Conservation (phyloP, 1,140 invertebrate species). For the Drosophila funebris region DNA sequence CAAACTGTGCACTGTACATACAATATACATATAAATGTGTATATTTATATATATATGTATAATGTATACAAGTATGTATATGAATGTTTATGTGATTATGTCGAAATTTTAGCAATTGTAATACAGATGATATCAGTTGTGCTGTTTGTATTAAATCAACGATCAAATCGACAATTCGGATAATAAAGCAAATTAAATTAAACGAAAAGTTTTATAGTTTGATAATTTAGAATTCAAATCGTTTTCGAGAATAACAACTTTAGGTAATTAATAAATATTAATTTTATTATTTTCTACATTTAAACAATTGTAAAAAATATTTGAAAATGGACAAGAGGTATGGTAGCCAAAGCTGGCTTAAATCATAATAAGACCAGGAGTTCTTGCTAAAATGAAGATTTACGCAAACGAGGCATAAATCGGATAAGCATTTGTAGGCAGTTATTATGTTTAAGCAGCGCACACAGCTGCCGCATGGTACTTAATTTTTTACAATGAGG, state of each 20-base stretch:
- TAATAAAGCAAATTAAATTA: not conserved
- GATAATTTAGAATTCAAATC: too few species aligned
- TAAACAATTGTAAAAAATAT: not conserved
- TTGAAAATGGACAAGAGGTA: not conserved
- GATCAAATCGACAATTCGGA: not conserved
- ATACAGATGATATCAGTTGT: not conserved
- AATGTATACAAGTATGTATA: not conserved
- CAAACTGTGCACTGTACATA: not conserved
- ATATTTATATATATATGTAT: not conserved
- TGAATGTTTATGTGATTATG: not conserved
- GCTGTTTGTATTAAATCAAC: not conserved
- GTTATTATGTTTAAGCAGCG: slow-evolving; percentile 23
- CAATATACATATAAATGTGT: not conserved
- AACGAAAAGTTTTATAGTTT: too few species aligned
- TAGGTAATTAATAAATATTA: not conserved
- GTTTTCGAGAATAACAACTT: too few species aligned
- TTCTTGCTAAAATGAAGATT: slow-evolving; percentile 35
- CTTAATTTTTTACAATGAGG: slow-evolving; percentile 51
- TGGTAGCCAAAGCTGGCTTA: slow-evolving; percentile 35
- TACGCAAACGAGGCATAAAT: slow-evolving; percentile 42
- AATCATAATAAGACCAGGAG: slow-evolving; percentile 57
- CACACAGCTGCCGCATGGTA: slow-evolving; percentile 32
- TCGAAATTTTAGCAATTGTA: not conserved
- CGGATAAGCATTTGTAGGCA: slow-evolving; percentile 27
- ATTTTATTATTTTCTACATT: not conserved